These are phyloP conservation scores for Ophion costatus DNA, from an alignment of 2,888 invertebrate species.

Conservation along the genomic window DNA sequence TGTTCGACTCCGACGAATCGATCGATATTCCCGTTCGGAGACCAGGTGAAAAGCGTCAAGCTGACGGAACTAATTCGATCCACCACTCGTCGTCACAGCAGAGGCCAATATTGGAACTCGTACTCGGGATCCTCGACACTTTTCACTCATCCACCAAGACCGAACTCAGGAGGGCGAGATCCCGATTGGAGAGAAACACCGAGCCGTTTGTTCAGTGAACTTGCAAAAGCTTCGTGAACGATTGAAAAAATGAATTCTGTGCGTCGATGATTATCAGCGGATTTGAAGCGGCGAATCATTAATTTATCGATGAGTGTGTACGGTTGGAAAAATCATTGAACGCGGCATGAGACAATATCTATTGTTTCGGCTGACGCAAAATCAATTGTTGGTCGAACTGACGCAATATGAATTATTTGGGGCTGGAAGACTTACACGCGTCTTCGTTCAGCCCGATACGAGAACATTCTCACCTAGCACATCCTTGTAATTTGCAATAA, in stretches of 20 bases:
- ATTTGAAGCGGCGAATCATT: background rate
- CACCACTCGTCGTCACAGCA: constrained; percentile 59
- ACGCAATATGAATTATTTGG: no score
- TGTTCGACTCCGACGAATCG: constrained; percentile 67
- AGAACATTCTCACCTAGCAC: no score
- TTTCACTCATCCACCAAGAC: constrained; percentile 70
- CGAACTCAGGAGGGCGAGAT: constrained; percentile 63
- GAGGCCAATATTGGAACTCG: constrained; percentile 73
- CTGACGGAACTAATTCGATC: constrained; percentile 24
- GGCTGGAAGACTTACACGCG: no score
- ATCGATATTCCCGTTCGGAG: constrained; percentile 69
- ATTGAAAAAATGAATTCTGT: background rate
- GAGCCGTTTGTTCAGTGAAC: background rate
- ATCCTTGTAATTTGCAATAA: no score
- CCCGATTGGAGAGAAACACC: constrained; percentile 30
- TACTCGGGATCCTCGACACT: constrained; percentile 74
- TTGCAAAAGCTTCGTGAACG: background rate
- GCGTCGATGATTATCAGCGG: background rate
- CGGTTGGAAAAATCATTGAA: no score
- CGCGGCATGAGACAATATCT: no score
- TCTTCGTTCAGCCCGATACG: no score
- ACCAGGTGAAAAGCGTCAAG: constrained; percentile 8
- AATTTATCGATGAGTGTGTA: background rate
- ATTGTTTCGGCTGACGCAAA: no score
- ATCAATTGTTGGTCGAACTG: no score